Evolutionary conservation across 2,113 vertebrate species (phyloP).

Genomic region (Leucosticte australis): DNA sequence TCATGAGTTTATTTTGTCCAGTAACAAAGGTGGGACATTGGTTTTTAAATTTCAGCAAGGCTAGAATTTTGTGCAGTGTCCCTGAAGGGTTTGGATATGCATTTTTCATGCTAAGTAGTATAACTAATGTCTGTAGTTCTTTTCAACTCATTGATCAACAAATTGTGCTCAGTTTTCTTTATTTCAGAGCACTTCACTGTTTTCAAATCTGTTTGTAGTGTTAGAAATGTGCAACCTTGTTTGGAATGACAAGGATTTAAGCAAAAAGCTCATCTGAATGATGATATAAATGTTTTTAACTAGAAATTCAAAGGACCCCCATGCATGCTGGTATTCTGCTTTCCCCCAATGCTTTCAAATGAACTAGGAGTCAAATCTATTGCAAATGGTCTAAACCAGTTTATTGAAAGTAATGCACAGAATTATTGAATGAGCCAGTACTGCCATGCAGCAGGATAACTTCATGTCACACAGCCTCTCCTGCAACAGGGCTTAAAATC

Average conservation of each 20-base stretch:
- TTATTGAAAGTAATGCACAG: not conserved
- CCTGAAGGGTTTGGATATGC: not conserved
- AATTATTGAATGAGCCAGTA: not conserved
- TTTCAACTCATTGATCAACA: not conserved
- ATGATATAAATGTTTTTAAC: not conserved
- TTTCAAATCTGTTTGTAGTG: not conserved
- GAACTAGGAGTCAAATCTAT: not conserved
- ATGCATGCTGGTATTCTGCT: not conserved
- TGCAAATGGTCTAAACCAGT: not conserved
- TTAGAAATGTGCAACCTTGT: not conserved
- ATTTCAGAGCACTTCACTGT: not conserved
- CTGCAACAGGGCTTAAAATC: not conserved
- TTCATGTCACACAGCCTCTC: not conserved
- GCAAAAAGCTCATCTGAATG: not conserved
- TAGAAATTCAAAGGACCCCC: not conserved
- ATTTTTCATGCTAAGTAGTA: not conserved
- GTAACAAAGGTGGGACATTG: not conserved
- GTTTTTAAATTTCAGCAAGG: not conserved
- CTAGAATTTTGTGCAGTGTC: not conserved
- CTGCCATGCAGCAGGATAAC: not conserved
- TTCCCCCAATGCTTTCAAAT: not conserved
- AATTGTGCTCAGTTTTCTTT: not conserved
- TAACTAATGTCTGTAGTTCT: not conserved
- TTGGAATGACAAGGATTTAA: slow-evolving; percentile 18
- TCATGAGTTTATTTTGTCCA: not conserved